Evolutionary conservation across 2,113 vertebrate genomes (phyloP), one percentile per base, ranked within the genome.

Genomic region (Plecturocebus donacophilus): DNA sequence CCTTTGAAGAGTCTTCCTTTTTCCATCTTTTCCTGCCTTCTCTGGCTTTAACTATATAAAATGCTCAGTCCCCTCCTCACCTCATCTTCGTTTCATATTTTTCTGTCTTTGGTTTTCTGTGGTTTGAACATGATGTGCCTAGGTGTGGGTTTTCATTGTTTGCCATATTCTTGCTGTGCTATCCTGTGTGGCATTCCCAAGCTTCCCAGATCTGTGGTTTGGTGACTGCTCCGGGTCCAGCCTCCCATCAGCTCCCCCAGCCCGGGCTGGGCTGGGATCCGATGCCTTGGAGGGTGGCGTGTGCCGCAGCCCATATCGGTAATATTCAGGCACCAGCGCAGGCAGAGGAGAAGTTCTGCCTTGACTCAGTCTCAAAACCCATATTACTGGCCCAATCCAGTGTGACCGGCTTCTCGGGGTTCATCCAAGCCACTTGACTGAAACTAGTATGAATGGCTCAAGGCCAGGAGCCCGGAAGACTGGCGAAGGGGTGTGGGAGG

Each of bases 401-500:
- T 23, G 54, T 58, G 40, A 86, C 83, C 1, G 0, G 56, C 81
- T 82, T 71, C 66, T 76, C 7, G 0, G 4, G 64, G 35, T 61
- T 68, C 61, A 2, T 75, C 64, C 49, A 73, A 81, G 79, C 47
- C 73, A 32, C 49, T 38, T 52, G 56, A 76, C 79, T 32, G 71
- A 81, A 47, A 85, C 77, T 49, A 58, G 30, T 5, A 23, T 2
- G 70, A 71, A 32, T 38, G 47, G 38, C 20, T 90, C 35, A 4
- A 76, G 40, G 42, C 66, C 40, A 3, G 56, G 0, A 23, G 71
- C 30, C 71, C 20, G 0, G 5, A 49, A 40, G n/a, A 86, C 35
- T 2, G 5, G 23, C 38, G 0, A 19, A 21, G 30, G 4, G 20
- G 20, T 0, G 8, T 3, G 9, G 77, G 0, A 3, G 1, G 20